Percentiles rank a stretch among this genome's conserved stretches.
Conservation (phyloP, 2,797 vertebrate species). For the Manis javanica region DNA sequence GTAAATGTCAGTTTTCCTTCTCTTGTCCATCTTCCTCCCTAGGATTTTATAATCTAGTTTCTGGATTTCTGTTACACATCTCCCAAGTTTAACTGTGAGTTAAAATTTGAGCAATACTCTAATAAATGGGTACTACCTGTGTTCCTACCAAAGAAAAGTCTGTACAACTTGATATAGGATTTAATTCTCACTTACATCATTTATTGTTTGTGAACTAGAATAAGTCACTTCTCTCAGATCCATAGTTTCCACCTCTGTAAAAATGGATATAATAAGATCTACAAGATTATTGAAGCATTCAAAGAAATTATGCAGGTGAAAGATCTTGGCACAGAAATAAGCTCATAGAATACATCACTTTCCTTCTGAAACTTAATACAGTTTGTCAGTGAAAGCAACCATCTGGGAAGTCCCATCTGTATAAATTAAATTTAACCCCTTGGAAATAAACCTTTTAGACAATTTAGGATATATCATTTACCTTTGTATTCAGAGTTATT, state of each 20-base stretch:
- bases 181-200: slow-evolving; percentile 31
- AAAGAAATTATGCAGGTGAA: slow-evolving; percentile 10
- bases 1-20: slow-evolving; percentile 40
- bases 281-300: background rate
- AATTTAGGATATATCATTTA: background rate
- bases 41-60: background rate
- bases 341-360: background rate
- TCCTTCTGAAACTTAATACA: background rate
- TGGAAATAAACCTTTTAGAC: background rate
- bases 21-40: slow-evolving; percentile 14
- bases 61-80: slow-evolving; percentile 23
- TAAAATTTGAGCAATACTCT: slow-evolving; percentile 34
- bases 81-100: slow-evolving; percentile 15
- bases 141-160: slow-evolving; percentile 10
- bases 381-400: slow-evolving; percentile 14
- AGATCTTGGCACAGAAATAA: background rate
- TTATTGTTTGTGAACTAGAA: slow-evolving; percentile 46
- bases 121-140: background rate
- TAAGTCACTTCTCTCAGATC: slow-evolving; percentile 25
- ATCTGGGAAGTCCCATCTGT: background rate
- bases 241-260: background rate
- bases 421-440: slow-evolving; percentile 42
- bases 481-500: slow-evolving; percentile 28
- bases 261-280: slow-evolving; percentile 25
- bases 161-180: background rate